A percentile compares a stretch with the other conserved stretches of the same genome.
These are phyloP conservation scores for Oligia latruncula DNA, from an alignment of 2,888 invertebrate species.

Conservation along the genomic window DNA sequence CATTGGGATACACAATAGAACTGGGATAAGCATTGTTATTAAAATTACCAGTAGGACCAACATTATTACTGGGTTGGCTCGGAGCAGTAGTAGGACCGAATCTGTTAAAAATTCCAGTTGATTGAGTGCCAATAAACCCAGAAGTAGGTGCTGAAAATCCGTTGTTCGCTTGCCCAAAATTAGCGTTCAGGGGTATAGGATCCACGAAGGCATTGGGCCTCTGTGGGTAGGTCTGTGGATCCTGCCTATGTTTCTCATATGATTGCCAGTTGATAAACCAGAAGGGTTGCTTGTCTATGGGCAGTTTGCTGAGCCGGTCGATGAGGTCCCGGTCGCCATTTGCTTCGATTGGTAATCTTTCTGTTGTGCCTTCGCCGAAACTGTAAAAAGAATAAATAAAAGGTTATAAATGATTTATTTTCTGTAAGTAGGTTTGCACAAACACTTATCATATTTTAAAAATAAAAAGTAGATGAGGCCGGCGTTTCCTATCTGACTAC, in stretches of 20 bases:
- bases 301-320: slow-evolving; percentile 91
- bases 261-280: slow-evolving; percentile 93
- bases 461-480: no score
- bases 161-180: slow-evolving; percentile 18
- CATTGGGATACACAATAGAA: not conserved
- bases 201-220: slow-evolving; percentile 78
- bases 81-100: not conserved
- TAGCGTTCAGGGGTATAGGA: slow-evolving; percentile 10
- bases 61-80: slow-evolving; percentile 11
- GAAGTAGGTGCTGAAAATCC: slow-evolving; percentile 7
- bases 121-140: not conserved
- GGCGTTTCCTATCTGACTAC: no score
- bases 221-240: slow-evolving; percentile 82
- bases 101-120: not conserved
- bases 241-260: slow-evolving; percentile 89
- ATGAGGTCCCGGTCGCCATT: slow-evolving; percentile 91
- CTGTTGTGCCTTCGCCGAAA: slow-evolving; percentile 82
- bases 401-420: no score
- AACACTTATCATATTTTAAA: no score
- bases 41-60: not conserved
- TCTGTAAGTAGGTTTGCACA: no score
- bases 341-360: slow-evolving; percentile 91
- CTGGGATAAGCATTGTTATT: not conserved
- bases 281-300: slow-evolving; percentile 92
- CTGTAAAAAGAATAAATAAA: slow-evolving; percentile 69